phyloP scores from a whole-genome alignment of 2,797 vertebrate species.

The Coregonus suidteri region DNA sequence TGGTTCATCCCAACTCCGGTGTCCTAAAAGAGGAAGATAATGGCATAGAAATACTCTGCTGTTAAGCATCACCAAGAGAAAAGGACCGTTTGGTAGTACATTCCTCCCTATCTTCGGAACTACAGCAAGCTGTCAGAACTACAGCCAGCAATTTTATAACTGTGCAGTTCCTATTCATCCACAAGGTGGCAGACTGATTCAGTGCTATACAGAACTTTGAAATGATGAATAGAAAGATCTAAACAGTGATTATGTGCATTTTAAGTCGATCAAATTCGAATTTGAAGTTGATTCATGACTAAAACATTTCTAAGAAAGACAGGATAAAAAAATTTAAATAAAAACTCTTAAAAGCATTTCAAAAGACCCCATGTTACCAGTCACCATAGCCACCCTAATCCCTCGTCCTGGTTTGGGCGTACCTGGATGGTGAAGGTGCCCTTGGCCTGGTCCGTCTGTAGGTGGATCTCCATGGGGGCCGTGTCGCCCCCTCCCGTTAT shows the following conservation, averaged over 20 bases:
- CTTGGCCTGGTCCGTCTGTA: slow-evolving; percentile 84
- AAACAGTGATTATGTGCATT: not conserved
- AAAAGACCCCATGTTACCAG: not conserved
- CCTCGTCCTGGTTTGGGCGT: slow-evolving; percentile 1
- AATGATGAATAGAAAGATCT: not conserved
- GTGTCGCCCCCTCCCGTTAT: slow-evolving; percentile 77
- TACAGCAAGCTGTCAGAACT: not conserved
- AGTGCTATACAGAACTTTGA: not conserved
- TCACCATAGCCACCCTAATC: not conserved
- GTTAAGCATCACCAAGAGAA: not conserved
- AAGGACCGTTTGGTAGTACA: not conserved
- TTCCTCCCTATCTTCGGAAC: not conserved
- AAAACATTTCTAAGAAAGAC: not conserved
- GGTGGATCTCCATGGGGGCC: slow-evolving; percentile 91
- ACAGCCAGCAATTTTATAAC: not conserved
- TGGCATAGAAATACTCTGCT: not conserved
- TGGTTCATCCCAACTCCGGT: slow-evolving; percentile 94
- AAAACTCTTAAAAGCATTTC: not conserved
- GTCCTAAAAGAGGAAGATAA: slow-evolving; percentile 76
- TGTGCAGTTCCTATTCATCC: slow-evolving; percentile 34
- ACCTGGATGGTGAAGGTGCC: slow-evolving; percentile 96
- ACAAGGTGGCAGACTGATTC: slow-evolving; percentile 51
- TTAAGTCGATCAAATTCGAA: not conserved
- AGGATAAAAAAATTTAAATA: not conserved
- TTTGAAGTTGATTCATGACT: not conserved